These are phyloP conservation scores for Ormyrus rosae DNA, from an alignment of 2,888 invertebrate species.

Conservation along the genomic window DNA sequence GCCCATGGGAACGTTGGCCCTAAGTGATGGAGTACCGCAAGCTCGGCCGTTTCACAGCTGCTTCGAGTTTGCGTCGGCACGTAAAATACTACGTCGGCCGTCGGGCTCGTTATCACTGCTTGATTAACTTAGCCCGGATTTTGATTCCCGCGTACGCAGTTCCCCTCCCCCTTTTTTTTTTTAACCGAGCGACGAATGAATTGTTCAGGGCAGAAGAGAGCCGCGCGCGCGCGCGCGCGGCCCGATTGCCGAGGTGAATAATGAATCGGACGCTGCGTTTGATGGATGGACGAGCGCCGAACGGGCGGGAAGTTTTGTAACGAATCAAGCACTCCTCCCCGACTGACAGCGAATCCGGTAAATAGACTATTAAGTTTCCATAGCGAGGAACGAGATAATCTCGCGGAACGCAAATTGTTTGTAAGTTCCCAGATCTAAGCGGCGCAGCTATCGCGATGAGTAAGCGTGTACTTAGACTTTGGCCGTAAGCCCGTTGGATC, in stretches of 20 bases:
- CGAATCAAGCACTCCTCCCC: not conserved
- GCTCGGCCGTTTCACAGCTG: constrained; percentile 22
- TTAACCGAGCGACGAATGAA: constrained; percentile 3
- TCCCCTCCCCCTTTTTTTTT: not conserved
- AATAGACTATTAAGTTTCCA: constrained; percentile 32
- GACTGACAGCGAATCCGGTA: constrained; percentile 16
- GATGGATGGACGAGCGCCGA: constrained; percentile 25
- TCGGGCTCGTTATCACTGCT: constrained; percentile 34
- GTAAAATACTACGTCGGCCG: constrained; percentile 41
- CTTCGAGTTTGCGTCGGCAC: constrained; percentile 30
- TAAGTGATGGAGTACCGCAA: constrained; percentile 71
- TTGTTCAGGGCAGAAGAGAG: not conserved
- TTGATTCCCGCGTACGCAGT: not conserved
- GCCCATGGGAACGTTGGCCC: constrained; percentile 65
- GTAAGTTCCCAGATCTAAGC: no score
- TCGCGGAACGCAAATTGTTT: no score
- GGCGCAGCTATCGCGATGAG: no score
- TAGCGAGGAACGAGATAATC: not conserved
- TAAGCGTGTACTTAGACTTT: no score
- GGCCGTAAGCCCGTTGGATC: no score
- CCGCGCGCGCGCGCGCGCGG: no score
- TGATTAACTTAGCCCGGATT: constrained; percentile 37
- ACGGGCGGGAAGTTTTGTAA: not conserved
- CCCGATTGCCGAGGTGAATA: constrained; percentile 3
- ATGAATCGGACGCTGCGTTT: constrained; percentile 22